Evolutionary conservation across 2,888 invertebrate species (phyloP).

Genomic region (Lithophane socia): DNA sequence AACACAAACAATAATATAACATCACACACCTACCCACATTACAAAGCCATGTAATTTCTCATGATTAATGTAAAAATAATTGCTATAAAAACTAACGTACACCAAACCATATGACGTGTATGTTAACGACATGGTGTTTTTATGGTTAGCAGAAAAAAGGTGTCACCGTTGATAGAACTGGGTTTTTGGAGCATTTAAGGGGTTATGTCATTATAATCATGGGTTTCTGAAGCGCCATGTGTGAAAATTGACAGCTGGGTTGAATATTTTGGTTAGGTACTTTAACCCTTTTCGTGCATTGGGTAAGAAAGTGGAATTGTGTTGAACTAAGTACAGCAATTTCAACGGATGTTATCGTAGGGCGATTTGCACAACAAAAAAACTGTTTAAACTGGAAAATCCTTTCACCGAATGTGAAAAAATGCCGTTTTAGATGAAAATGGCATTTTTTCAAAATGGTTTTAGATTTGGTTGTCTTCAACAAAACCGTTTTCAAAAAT

Average conservation of each 20-base stretch:
- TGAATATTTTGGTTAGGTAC: not conserved
- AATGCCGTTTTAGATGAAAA: not conserved
- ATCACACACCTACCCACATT: not conserved
- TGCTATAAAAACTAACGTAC: slow-evolving; percentile 68
- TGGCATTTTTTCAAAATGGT: no score
- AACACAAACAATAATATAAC: slow-evolving; percentile 21
- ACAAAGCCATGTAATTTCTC: slow-evolving; percentile 54
- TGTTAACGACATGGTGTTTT: slow-evolving; percentile 65
- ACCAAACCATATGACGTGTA: slow-evolving; percentile 70
- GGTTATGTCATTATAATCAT: slow-evolving; percentile 60
- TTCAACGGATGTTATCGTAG: not conserved
- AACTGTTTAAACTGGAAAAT: not conserved
- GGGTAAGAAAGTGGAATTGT: not conserved
- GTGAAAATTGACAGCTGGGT: slow-evolving; percentile 58
- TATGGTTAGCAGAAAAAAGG: slow-evolving; percentile 40
- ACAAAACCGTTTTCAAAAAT: not conserved
- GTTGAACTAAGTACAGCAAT: not conserved
- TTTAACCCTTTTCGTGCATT: slow-evolving; percentile 1
- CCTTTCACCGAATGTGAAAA: not conserved
- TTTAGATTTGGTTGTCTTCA: not conserved
- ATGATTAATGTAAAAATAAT: slow-evolving; percentile 80
- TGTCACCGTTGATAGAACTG: slow-evolving; percentile 57
- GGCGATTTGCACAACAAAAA: not conserved
- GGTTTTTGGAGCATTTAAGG: slow-evolving; percentile 52
- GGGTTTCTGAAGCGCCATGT: slow-evolving; percentile 54